Base-by-base conservation (phyloP, 1,140 invertebrate genomes). In the Trichomalopsis sarcophagae region DNA sequence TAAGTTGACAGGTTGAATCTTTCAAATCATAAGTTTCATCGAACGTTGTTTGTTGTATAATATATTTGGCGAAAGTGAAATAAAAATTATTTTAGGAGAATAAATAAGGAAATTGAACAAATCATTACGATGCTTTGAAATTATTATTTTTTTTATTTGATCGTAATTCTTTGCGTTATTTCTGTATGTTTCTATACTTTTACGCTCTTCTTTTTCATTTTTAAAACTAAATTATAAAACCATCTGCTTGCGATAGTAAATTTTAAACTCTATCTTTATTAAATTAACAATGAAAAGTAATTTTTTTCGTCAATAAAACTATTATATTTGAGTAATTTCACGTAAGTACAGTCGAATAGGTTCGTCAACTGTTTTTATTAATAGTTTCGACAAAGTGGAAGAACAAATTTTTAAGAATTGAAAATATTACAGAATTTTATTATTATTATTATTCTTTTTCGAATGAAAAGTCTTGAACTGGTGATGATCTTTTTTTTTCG, bases 41-140 rank as follows among this genome's bases (percentile, higher is more conserved):
- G n/a, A 82, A 33, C 17, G 33, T 79, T 78, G 50, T 86, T 79
- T 78, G 50, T 86, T 86, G 85, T 86, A 80, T 62, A n/a, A 77
- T 33, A 71, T 33, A 86, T 82, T 86, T 78, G 80, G 33, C 62
- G 80, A 77, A 62, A 62, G 36, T 40, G 76, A 73, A 80, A 79
- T 74, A 81, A 82, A 82, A 80, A 80, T 80, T 86, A 86, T 86
- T 86, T 82, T 82, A 79, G 85, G 85, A 86, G 83, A 83, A 82
- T 74, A 74, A 82, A 82, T 21, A 50, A 78, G 27, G 2, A 73
- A 11, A 80, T 40, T 2, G 40, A 75, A 40, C 21, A 75, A 17
- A 50, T 83, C 2, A 2, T 73, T 75, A 36, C 75, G 44, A 68
- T 33, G 69, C 30, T 69, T 68, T 62, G 23, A 9, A 30, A 80